Base-by-base conservation (phyloP, 2,888 invertebrate genomes). In the Orthosia gracilis region DNA sequence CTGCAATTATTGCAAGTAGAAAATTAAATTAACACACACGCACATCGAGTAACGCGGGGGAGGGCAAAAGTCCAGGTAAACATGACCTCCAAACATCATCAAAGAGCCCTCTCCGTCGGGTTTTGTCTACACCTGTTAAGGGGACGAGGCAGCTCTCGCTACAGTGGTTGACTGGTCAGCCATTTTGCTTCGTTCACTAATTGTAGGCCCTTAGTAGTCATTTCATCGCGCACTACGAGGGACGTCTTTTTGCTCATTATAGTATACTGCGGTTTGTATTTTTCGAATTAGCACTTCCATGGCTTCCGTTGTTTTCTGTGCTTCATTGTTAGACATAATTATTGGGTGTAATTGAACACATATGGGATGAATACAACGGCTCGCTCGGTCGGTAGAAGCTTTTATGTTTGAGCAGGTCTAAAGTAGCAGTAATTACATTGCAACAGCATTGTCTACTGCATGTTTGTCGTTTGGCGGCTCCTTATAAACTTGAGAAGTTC, bases 21-120 rank as follows among this genome's bases (percentile, higher is more conserved):
- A 96, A 96, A 96, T 96, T 96, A 95, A 96, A 96, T 96, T 96
- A 96, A 95, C 94, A 95, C 94, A 96, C 96, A 94, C 95, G 94
- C 94, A 94, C 90, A 87, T 86, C 91, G 92, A 89, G 91, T 91
- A 91, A 91, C 91, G 86, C 91, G 85, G 92, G 92, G 92, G 92
- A 92, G 93, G 92, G 89, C 89, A 85, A 85, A 81, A 81, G 88
- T 84, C 95, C 94, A 94, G 76, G 66, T 71, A 70, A 78, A 54
- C 73, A 52, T 85, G 94, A 90, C 80, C 92, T 84, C 71, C 74
- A 59, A 73, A 68, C 75, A 75, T 84, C 75, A 66, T 84, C 68
- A 86, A 80, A 80, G 73, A 85, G 66, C 76, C 83, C 85, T 85
- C 84, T 88, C 85, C 61, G 64, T 73, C 58, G 66, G 18, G 47